phyloP scores from a whole-genome alignment of 2,888 invertebrate species.

The Spicauda simplicius region DNA sequence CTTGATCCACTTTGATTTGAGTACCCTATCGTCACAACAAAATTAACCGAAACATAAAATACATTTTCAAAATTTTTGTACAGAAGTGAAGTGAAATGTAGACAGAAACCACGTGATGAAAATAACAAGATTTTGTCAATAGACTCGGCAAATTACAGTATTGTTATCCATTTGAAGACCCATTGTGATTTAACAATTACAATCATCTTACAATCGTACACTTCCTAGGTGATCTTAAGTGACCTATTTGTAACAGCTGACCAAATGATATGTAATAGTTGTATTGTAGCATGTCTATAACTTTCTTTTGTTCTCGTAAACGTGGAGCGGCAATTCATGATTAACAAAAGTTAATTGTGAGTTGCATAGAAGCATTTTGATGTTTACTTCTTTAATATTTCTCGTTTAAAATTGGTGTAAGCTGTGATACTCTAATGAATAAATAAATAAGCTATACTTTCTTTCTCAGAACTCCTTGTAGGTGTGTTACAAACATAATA shows the following conservation, averaged over 20 bases:
- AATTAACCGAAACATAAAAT: too few species aligned
- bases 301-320: background rate
- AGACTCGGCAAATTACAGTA: background rate
- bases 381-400: too few species aligned
- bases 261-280: background rate
- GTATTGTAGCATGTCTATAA: background rate
- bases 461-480: too few species aligned
- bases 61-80: too few species aligned
- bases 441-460: too few species aligned
- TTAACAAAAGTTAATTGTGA: background rate
- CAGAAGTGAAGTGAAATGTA: too few species aligned
- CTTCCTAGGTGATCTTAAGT: slow-evolving; percentile 13
- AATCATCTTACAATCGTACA: slow-evolving; percentile 10
- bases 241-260: slow-evolving; percentile 5
- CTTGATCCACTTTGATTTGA: too few species aligned
- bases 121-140: background rate
- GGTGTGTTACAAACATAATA: too few species aligned
- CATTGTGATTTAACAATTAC: slow-evolving; percentile 9
- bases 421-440: too few species aligned
- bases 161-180: slow-evolving; percentile 8
- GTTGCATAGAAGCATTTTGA: background rate
- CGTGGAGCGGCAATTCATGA: background rate
- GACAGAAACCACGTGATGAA: too few species aligned
- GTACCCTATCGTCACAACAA: too few species aligned
- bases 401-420: too few species aligned